Conservation (phyloP, 2,888 invertebrate species). For the Nomada ruficornis region DNA sequence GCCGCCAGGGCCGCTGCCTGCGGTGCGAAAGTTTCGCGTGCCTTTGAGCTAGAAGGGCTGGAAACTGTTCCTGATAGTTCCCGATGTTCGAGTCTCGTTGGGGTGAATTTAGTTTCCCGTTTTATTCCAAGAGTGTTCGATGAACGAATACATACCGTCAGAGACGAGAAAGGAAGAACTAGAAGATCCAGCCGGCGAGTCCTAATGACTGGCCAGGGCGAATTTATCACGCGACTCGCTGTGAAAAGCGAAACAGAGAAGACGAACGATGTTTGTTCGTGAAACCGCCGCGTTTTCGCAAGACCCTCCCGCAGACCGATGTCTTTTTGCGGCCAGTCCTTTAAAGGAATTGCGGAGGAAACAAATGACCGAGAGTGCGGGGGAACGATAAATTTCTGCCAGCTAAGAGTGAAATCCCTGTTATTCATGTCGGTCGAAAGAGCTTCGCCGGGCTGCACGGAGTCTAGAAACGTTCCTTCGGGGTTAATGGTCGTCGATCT, state of each 20-base stretch:
- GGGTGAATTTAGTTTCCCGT: no score
- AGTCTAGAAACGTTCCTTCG: conserved; percentile 50
- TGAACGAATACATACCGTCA: no score
- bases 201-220: not conserved
- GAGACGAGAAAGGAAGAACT: no score
- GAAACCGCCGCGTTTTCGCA: not conserved
- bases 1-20: not conserved
- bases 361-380: conserved; percentile 62
- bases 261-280: conserved; percentile 15
- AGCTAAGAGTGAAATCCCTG: conserved; percentile 56
- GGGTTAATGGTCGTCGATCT: conserved; percentile 46
- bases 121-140: no score
- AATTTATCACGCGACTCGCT: not conserved
- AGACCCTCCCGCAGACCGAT: conserved; percentile 1
- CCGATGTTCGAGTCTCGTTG: no score
- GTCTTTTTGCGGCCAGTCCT: conserved; percentile 37
- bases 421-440: conserved; percentile 60
- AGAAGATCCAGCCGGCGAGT: no score
- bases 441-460: conserved; percentile 25
- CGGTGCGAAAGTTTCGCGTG: not conserved
- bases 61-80: conserved; percentile 2
- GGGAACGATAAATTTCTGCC: conserved; percentile 63
- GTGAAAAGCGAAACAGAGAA: not conserved
- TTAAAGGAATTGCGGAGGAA: conserved; percentile 42
- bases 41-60: not conserved